Evolutionary conservation across 2,113 vertebrate species (phyloP), one percentile per base, ranked within the genome.

Genomic region (Oryzias woworae): DNA sequence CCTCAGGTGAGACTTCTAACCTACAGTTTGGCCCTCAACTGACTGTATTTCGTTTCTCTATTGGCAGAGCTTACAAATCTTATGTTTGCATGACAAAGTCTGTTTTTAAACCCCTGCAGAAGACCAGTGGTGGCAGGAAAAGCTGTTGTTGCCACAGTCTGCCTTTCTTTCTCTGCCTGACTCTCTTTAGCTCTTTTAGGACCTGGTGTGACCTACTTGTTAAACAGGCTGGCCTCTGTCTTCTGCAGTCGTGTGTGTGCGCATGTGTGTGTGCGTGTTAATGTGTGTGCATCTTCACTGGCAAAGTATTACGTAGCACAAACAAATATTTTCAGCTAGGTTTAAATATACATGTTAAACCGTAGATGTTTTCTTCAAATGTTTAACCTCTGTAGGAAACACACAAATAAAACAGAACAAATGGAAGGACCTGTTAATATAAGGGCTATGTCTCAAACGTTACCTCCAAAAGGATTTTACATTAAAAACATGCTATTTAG

Each of bases 1-100:
- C 97, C 97, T 61, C 97, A 99, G 96, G 97, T 99, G 92, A 94
- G 92, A 64, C 46, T 41, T 55, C 62, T 60, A 5, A 24, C 18
- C 23, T 53, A 44, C 16, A 53, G 69, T 53, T 6, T 5, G 14
- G 5, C 20, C 22, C 23, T 47, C 14, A 45, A 14, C n/a, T 16
- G 22, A 47, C 23, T 48, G 42, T 17, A 58, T 5, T 57, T 31
- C 17, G 18, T n/a, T n/a, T 58, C 22, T 16, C 18, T 53, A 4
- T 41, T 20, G 8, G 7, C 43, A 16, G n/a, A 31, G 17, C 43
- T 41, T 28, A 31, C 14, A 7, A 14, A 16, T 57, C 6, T 24
- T 22, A 28, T n/a, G 57, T 57, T 23, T 58, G 4, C 7, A n/a
- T 66, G 62, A 16, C 47, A 62, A 58, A 18, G 42, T 18, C 8